Evolutionary conservation across 2,888 invertebrate genomes (phyloP).

Genomic region (Diplolepis rosae): DNA sequence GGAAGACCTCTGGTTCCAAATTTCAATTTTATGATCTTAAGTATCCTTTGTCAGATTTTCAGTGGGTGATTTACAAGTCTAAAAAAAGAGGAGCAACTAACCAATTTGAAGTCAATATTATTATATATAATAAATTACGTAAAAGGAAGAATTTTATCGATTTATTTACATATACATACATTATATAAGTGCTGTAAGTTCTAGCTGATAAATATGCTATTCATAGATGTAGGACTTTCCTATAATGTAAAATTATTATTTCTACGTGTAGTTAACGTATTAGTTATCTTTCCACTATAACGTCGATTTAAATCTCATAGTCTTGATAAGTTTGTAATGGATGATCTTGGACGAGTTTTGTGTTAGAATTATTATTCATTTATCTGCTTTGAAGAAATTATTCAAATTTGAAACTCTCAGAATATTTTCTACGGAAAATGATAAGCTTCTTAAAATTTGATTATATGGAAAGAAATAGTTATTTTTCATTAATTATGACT

Average conservation of each 20-base stretch:
- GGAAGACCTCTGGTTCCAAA: too few relatives aligned
- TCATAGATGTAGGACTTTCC: slow-evolving; percentile 22
- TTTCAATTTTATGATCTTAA: neutral
- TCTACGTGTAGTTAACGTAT: neutral
- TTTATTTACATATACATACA: slow-evolving; percentile 19
- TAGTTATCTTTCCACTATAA: neutral
- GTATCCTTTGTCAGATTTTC: neutral
- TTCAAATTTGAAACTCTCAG: too few relatives aligned
- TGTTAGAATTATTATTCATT: too few relatives aligned
- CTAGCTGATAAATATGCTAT: slow-evolving; percentile 22
- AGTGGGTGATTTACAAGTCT: neutral
- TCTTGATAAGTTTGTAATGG: slow-evolving; percentile 33
- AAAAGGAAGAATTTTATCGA: slow-evolving; percentile 6
- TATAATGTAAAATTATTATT: slow-evolving; percentile 16
- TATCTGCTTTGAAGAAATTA: too few relatives aligned
- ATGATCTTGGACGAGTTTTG: too few relatives aligned
- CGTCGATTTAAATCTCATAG: too few relatives aligned
- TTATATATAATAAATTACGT: slow-evolving; percentile 2
- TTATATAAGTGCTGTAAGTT: slow-evolving; percentile 28
- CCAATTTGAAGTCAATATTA: slow-evolving; percentile 28
- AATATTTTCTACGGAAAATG: too few relatives aligned
- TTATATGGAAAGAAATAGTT: too few relatives aligned
- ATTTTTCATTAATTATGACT: too few relatives aligned
- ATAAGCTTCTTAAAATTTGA: too few relatives aligned
- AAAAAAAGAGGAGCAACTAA: slow-evolving; percentile 19